Conservation (phyloP, 2,113 vertebrate species). For the Ctenomys sociabilis region DNA sequence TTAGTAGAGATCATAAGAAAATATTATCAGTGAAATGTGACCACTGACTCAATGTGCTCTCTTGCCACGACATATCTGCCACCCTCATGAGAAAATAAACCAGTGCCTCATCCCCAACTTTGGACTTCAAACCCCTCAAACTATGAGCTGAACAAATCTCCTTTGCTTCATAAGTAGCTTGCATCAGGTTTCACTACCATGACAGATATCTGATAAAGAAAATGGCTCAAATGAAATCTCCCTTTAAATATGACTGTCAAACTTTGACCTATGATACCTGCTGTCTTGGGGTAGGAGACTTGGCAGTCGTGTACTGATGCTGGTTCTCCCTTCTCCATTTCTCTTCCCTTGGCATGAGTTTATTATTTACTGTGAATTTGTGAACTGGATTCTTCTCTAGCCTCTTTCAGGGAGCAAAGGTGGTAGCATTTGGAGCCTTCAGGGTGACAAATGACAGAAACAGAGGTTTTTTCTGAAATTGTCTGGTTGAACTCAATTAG, state of each 20-base stretch:
- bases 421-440: neutral
- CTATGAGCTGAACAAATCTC: neutral
- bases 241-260: rapidly evolving
- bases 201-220: neutral
- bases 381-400: neutral
- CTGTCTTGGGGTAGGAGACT: neutral
- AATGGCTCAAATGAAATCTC: neutral
- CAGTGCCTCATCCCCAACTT: neutral
- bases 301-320: rapidly evolving
- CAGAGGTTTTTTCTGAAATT: neutral
- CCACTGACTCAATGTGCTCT: neutral
- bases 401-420: neutral
- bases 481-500: neutral
- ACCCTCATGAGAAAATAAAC: neutral
- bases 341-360: neutral
- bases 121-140: neutral
- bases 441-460: neutral
- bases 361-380: neutral
- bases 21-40: neutral
- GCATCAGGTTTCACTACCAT: neutral
- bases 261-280: neutral
- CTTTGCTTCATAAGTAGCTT: neutral
- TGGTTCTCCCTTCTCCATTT: neutral
- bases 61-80: neutral
- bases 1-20: neutral